These are phyloP conservation scores for Ips nitidus DNA, from an alignment of 1,140 invertebrate genomes.

Conservation along the genomic window DNA sequence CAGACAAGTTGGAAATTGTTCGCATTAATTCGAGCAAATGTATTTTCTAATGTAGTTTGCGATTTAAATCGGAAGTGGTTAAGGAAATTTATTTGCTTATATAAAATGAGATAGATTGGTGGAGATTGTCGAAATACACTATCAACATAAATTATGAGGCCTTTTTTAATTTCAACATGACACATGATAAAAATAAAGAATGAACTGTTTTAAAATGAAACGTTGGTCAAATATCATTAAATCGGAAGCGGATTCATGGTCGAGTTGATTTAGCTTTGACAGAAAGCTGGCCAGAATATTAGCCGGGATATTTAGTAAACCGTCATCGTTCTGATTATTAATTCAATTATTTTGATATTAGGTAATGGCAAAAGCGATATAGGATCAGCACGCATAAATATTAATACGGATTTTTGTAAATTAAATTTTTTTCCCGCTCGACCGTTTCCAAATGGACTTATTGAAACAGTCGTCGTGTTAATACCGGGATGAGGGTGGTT, in stretches of 20 bases:
- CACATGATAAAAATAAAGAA: too few relatives aligned
- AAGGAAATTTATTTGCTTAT: background rate
- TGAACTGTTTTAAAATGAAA: too few relatives aligned
- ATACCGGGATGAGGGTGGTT: background rate
- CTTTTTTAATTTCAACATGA: too few relatives aligned
- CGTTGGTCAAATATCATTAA: background rate
- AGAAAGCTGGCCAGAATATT: background rate
- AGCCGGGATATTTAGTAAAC: slow-evolving; percentile 3
- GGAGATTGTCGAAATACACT: too few relatives aligned
- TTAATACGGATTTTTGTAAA: background rate
- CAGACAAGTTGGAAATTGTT: slow-evolving; percentile 6
- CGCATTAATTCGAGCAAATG: slow-evolving; percentile 10
- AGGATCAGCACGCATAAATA: background rate
- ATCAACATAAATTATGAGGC: too few relatives aligned
- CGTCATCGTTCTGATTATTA: background rate
- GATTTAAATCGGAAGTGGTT: slow-evolving; percentile 7
- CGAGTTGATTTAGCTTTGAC: background rate
- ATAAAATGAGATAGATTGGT: too few relatives aligned
- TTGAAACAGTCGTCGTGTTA: background rate
- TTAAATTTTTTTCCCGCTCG: background rate
- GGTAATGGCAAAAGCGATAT: background rate
- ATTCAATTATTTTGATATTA: background rate
- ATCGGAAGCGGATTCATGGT: background rate
- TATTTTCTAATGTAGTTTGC: slow-evolving; percentile 15
- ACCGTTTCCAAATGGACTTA: background rate